A percentile compares a stretch with the other conserved stretches of the same genome.
Evolutionary conservation across 2,888 invertebrate genomes (phyloP).

Genomic region (Leptopilina myrica): DNA sequence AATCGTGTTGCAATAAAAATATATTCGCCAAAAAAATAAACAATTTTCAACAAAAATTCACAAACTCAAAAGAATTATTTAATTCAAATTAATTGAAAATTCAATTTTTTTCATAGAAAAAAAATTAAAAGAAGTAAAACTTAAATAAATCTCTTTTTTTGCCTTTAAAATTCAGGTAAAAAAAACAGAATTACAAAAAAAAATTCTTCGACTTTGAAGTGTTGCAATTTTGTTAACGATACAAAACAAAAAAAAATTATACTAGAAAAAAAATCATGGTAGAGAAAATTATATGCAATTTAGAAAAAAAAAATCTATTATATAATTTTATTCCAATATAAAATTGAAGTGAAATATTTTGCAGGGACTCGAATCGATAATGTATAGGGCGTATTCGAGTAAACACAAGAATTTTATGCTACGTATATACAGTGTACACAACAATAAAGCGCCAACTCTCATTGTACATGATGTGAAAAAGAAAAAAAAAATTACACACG

Average conservation of each 20-base stretch:
- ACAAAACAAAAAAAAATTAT: neutral
- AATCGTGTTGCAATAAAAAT: too few species aligned
- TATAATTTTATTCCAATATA: neutral
- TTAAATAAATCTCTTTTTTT: too few species aligned
- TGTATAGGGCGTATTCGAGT: slow-evolving; percentile 24
- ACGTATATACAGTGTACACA: neutral
- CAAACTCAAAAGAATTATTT: too few species aligned
- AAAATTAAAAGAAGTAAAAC: too few species aligned
- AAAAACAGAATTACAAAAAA: too few species aligned
- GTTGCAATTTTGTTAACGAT: too few species aligned
- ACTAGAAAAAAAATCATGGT: neutral
- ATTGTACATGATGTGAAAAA: neutral
- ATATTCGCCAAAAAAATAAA: too few species aligned
- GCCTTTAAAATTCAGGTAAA: too few species aligned
- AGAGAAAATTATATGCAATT: neutral
- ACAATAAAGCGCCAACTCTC: neutral
- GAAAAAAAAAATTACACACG: neutral
- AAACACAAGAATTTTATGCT: slow-evolving; percentile 19
- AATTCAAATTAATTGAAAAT: too few species aligned
- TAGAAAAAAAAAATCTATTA: neutral
- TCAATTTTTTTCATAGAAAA: too few species aligned
- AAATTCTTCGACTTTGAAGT: too few species aligned
- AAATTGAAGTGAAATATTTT: neutral
- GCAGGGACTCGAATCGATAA: slow-evolving; percentile 4
- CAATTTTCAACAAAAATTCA: too few species aligned